Percentiles rank a stretch among this genome's conserved stretches.
These are phyloP conservation scores for Gisinianus flammeolus DNA, from an alignment of 2,888 invertebrate genomes.

Conservation along the genomic window DNA sequence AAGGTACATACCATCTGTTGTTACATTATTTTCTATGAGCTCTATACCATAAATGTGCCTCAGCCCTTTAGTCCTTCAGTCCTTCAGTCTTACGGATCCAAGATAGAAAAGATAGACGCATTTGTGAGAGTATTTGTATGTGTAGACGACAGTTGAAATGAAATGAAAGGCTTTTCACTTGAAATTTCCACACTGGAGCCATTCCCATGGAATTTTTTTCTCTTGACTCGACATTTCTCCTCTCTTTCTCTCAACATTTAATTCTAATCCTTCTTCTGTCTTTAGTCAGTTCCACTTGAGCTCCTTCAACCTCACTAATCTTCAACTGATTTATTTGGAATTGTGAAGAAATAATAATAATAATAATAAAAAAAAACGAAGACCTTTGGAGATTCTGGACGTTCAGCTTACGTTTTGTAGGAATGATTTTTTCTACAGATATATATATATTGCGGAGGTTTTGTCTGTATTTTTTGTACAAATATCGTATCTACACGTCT, in stretches of 20 bases:
- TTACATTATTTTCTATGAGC: conserved; percentile 4
- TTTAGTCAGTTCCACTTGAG: not conserved
- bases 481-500: too few relatives aligned
- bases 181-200: not conserved
- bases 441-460: too few relatives aligned
- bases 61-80: not conserved
- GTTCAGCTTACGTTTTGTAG: too few relatives aligned
- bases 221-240: not conserved
- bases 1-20: not conserved
- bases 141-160: not conserved
- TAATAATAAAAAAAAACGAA: not conserved
- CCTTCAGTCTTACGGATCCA: not conserved
- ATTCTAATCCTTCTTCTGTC: conserved; percentile 7
- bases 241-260: conserved; percentile 2
- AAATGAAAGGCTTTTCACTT: conserved; percentile 11
- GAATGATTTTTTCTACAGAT: too few relatives aligned
- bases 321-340: conserved; percentile 6
- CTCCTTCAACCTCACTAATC: not conserved
- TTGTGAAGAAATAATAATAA: not conserved
- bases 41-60: not conserved
- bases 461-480: too few relatives aligned
- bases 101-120: not conserved
- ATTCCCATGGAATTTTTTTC: conserved; percentile 1
- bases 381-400: too few relatives aligned
- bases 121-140: not conserved